phyloP scores from a whole-genome alignment of 2,888 invertebrate species.

The Salpingus planirostris region DNA sequence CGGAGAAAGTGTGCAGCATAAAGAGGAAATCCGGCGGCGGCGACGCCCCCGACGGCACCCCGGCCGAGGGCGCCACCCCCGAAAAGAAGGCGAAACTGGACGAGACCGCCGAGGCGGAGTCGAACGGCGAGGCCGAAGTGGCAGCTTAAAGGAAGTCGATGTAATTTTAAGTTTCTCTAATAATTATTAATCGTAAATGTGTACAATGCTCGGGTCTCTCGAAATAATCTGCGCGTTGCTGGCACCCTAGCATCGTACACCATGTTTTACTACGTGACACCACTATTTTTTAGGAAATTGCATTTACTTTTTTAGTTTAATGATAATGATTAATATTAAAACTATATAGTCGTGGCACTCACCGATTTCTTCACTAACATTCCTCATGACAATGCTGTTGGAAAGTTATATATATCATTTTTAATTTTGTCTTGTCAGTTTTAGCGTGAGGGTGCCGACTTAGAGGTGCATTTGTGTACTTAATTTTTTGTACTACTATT shows the following conservation, averaged over 20 bases:
- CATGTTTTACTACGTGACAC: conserved; percentile 23
- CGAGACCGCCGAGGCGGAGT: conserved; percentile 50
- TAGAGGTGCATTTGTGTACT: conserved; percentile 34
- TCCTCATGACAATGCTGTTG: too few relatives aligned
- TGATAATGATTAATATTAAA: too few relatives aligned
- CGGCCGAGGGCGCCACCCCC: conserved; percentile 53
- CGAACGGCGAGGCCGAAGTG: conserved; percentile 47
- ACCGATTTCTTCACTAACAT: conserved; percentile 9
- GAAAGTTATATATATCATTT: too few relatives aligned
- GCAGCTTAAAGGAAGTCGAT: too few relatives aligned
- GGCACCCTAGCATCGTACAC: conserved; percentile 25
- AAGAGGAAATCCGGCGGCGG: conserved; percentile 60
- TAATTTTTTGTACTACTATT: conserved; percentile 20
- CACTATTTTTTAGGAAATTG: conserved; percentile 28
- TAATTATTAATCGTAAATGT: conserved; percentile 15
- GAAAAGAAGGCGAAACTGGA: conserved; percentile 66
- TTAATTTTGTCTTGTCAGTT: too few relatives aligned
- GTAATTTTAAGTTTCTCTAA: conserved; percentile 36
- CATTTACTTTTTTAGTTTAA: conserved; percentile 31
- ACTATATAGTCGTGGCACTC: conserved; percentile 22
- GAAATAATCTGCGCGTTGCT: conserved; percentile 17
- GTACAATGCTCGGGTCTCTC: conserved; percentile 27
- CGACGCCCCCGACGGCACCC: conserved; percentile 43
- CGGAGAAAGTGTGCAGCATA: conserved; percentile 49
- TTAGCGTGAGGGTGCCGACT: conserved; percentile 32